Evolutionary conservation across 2,113 vertebrate species (phyloP), one percentile per base, ranked within the genome.

Genomic region (Eleginops maclovinus): DNA sequence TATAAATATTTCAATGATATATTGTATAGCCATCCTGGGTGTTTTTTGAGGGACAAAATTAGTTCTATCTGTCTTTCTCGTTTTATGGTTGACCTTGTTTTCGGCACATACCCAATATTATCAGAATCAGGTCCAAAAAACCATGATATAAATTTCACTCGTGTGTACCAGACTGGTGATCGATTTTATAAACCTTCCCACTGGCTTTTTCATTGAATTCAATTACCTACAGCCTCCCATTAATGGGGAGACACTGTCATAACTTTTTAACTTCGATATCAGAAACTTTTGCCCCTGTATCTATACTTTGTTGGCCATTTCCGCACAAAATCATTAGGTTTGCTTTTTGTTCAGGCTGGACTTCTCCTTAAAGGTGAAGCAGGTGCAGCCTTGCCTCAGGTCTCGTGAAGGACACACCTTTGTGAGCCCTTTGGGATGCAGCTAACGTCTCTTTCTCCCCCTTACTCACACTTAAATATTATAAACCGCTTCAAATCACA

Each of bases 331-430:
- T 75, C 53, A 55, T 17, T 54, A 22, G 19, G 26, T 65, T 74
- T 50, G 16, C 1, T 54, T 78, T n/a, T 59, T 58, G n/a, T 62
- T 55, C 4, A 56, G n/a, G 28, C 53, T 24, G 10, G 41, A 19
- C 3, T 60, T 56, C 31, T 62, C 28, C 22, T 31, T 24, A 65
- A 40, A 44, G 46, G 19, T 15, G 24, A 15, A 66, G 24, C 46
- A 73, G 75, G 12, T 70, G 21, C 43, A 70, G 53, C 17, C n/a
- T 40, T 12, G 46, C 58, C 69, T 61, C 49, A 55, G 68, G 41
- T 46, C 49, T 54, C 40, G 9, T 62, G 28, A 46, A 44, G 53
- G 60, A 65, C 49, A 51, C 54, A 49, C n/a, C 46, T 73, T 71
- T 14, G 7, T 54, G 19, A 14, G 50, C 21, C 68, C 61, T 24